Evolutionary conservation across 2,888 invertebrate genomes (phyloP), one percentile per base, ranked within the genome.

Genomic region (Dicyrtomina minuta): DNA sequence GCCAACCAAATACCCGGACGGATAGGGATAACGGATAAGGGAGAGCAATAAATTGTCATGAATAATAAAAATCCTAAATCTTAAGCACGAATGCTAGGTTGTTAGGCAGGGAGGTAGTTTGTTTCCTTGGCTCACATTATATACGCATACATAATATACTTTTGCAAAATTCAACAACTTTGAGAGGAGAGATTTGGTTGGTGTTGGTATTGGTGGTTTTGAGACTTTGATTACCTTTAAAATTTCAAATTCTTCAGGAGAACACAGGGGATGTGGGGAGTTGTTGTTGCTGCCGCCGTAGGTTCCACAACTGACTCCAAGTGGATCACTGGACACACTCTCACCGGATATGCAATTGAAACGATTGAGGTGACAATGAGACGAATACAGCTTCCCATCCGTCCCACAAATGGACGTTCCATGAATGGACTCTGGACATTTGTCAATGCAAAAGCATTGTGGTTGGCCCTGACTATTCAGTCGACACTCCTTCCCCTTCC

Each of bases 171-270:
- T n/a, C n/a, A n/a, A n/a, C n/a, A n/a, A n/a, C n/a, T n/a, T n/a
- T n/a, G n/a, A n/a, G n/a, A n/a, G n/a, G n/a, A n/a, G n/a, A n/a
- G n/a, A n/a, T n/a, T n/a, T n/a, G n/a, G n/a, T n/a, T n/a, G n/a
- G n/a, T n/a, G n/a, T n/a, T n/a, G n/a, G n/a, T n/a, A n/a, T n/a
- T n/a, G n/a, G n/a, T n/a, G n/a, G n/a, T n/a, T n/a, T n/a, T n/a
- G n/a, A n/a, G n/a, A n/a, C n/a, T n/a, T n/a, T n/a, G n/a, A n/a
- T n/a, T 80, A 87, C 87, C 84, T 88, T 88, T 85, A 88, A 87
- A 75, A 88, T 87, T 82, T 88, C 88, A 80, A 88, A 88, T 81
- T 87, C 87, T 78, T 88, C 87, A 78, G 87, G 84, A n/a, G 87
- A 84, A 79, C 88, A 88, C 61, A 72, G 62, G 70, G 74, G 64